Evolutionary conservation across 2,888 invertebrate species (phyloP).

Genomic region (Dusona sp.): DNA sequence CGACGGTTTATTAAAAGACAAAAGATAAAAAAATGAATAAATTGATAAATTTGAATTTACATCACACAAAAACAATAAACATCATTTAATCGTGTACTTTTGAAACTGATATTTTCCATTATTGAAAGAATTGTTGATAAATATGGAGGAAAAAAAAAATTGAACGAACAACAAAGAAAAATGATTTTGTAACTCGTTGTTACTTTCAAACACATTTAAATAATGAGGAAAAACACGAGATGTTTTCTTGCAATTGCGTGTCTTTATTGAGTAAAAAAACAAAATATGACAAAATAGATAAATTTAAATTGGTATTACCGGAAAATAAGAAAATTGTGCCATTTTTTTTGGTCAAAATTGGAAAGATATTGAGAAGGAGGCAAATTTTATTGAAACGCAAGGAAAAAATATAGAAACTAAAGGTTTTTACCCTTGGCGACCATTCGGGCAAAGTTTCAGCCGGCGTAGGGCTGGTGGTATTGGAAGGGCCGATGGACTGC

Average conservation of each 20-base stretch:
- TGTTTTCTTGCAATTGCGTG: no score
- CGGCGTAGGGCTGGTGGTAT: slow-evolving; percentile 76
- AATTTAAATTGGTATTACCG: not conserved
- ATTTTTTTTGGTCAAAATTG: not conserved
- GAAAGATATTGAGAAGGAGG: not conserved
- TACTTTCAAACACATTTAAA: no score
- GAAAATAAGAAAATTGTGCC: not conserved
- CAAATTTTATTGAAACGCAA: not conserved
- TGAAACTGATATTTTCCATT: not conserved
- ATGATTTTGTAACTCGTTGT: no score
- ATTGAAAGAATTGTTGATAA: not conserved
- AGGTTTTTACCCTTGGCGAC: slow-evolving; percentile 77
- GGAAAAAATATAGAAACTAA: not conserved
- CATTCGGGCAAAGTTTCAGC: slow-evolving; percentile 80
- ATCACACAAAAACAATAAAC: no score
- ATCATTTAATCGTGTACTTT: no score
- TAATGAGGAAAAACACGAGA: no score
- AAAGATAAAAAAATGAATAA: no score
- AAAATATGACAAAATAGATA: not conserved
- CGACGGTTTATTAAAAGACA: no score
- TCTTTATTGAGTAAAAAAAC: not conserved
- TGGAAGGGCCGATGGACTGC: slow-evolving; percentile 77
- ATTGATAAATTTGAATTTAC: no score
- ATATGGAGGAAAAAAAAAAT: not conserved
- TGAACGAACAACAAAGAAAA: no score